Evolutionary conservation across 2,888 invertebrate species (phyloP).

Genomic region (Parasteatoda lunata): DNA sequence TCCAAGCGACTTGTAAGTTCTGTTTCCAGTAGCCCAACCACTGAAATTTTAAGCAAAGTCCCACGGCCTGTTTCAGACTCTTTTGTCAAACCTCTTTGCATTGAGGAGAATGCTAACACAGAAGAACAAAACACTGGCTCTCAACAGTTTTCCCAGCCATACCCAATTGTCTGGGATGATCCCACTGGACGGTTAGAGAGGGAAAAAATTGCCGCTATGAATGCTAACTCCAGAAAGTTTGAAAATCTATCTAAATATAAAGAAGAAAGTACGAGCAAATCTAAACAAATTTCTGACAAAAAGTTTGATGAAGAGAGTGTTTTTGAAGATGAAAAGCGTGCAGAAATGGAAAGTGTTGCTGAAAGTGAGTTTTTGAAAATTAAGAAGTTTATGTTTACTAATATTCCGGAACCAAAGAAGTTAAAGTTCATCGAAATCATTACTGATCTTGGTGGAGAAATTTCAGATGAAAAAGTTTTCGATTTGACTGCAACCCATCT

Average conservation of each 20-base stretch:
- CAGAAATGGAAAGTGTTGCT: neutral
- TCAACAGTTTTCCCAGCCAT: conserved; percentile 71
- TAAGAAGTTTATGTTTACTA: conserved; percentile 73
- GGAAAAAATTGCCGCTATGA: conserved; percentile 69
- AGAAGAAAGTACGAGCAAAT: neutral
- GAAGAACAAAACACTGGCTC: conserved; percentile 37
- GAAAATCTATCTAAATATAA: neutral
- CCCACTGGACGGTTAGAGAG: conserved; percentile 73
- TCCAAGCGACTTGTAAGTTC: conserved; percentile 29
- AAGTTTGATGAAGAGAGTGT: neutral
- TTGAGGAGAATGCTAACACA: neutral
- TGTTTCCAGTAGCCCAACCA: conserved; percentile 26
- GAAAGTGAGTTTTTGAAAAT: neutral
- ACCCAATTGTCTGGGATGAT: conserved; percentile 75
- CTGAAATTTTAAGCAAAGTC: conserved; percentile 19
- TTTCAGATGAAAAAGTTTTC: conserved; percentile 78
- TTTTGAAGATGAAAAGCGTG: neutral
- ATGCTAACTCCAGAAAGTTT: neutral
- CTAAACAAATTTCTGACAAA: too few relatives aligned
- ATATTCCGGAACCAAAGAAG: conserved; percentile 73
- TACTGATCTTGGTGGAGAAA: conserved; percentile 80
- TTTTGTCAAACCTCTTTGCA: neutral
- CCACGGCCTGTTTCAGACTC: conserved; percentile 21
- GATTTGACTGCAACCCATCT: conserved; percentile 84
- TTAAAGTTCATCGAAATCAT: conserved; percentile 78